Evolutionary conservation across 35 echinoderm and acorn worm species (phyloP).

Genomic region (Chiridota heheva): DNA sequence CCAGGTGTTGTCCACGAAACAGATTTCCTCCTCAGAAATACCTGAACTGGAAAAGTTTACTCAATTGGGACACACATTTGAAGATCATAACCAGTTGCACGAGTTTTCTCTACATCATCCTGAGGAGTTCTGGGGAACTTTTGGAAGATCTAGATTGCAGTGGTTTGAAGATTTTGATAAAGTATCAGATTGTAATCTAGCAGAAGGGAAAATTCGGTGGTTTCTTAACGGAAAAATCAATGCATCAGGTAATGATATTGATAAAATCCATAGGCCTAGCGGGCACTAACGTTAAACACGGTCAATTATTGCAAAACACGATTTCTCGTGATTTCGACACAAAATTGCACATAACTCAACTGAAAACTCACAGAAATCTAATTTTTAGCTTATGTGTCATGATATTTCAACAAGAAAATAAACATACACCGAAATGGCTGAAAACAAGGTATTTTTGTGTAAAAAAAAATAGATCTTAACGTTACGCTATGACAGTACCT

Average conservation of each 20-base stretch:
- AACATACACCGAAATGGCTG: too few relatives aligned
- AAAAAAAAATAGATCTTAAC: too few relatives aligned
- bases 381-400: neutral
- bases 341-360: neutral
- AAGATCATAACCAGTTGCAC: slow-evolving; percentile 60
- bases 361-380: too few relatives aligned
- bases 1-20: neutral
- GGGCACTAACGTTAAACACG: neutral
- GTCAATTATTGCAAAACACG: neutral
- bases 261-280: too few relatives aligned
- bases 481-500: too few relatives aligned
- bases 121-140: slow-evolving; percentile 74
- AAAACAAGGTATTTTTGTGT: too few relatives aligned
- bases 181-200: slow-evolving; percentile 67
- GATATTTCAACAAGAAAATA: too few relatives aligned
- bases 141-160: slow-evolving; percentile 63
- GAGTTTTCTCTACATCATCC: slow-evolving; percentile 68
- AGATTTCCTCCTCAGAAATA: slow-evolving; percentile 73
- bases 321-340: neutral
- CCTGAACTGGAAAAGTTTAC: slow-evolving; percentile 68
- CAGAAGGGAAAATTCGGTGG: slow-evolving; percentile 75
- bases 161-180: slow-evolving; percentile 82
- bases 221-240: slow-evolving; percentile 85
- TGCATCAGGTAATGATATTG: slow-evolving; percentile 61
- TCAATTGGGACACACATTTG: slow-evolving; percentile 51